A percentile compares a stretch with the other conserved stretches of the same genome.
Conservation (phyloP, 2,113 vertebrate genomes). For the Myiagra hebetior region DNA sequence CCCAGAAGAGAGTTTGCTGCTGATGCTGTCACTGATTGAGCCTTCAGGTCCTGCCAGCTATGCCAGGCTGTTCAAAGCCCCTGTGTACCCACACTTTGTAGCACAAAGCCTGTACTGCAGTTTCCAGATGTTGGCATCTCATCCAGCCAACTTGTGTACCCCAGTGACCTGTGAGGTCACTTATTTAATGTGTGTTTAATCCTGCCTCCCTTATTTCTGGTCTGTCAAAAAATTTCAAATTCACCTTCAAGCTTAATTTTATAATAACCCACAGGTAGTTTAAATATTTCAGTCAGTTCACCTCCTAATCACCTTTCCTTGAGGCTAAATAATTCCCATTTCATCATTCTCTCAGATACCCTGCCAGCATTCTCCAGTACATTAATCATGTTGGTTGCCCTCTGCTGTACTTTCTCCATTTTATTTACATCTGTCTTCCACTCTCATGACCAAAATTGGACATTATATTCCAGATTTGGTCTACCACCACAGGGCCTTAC, state of each 20-base stretch:
- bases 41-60: not conserved
- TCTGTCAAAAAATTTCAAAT: constrained; percentile 44
- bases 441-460: not conserved
- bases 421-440: constrained; percentile 52
- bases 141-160: not conserved
- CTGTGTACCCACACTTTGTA: fast-evolving
- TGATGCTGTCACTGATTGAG: not conserved
- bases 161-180: not conserved
- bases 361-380: constrained; percentile 10
- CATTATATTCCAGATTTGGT: constrained; percentile 17
- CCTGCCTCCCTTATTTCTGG: constrained; percentile 11
- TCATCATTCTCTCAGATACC: constrained; percentile 54
- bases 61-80: not conserved
- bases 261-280: constrained; percentile 48
- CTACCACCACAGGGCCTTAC: not conserved
- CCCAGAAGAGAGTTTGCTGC: not conserved
- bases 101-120: not conserved
- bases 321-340: constrained; percentile 62
- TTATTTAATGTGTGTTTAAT: not conserved
- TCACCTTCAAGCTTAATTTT: constrained; percentile 51
- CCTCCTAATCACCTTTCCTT: constrained; percentile 59
- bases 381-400: constrained; percentile 50
- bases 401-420: constrained; percentile 38
- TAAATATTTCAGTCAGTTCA: constrained; percentile 66
- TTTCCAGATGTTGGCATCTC: not conserved